phyloP scores from a whole-genome alignment of 2,797 vertebrate species.

The Novumbra hubbsi region DNA sequence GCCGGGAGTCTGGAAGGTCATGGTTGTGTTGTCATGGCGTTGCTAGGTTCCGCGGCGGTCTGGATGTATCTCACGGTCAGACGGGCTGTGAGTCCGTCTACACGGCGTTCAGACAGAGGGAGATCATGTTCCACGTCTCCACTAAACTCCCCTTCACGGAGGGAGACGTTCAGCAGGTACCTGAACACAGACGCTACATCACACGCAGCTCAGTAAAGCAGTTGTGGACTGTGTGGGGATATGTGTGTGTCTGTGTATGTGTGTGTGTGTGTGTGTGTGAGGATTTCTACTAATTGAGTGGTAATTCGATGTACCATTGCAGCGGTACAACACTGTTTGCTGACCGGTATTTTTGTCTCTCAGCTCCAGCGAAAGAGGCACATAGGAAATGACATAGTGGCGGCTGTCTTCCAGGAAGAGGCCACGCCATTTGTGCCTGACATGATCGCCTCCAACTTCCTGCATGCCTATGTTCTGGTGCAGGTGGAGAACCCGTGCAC shows the following conservation, averaged over 20 bases:
- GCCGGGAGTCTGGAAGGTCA: neutral
- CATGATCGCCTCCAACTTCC: conserved; percentile 98
- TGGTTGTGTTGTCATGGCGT: neutral
- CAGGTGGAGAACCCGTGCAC: conserved; percentile 84
- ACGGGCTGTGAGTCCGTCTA: conserved; percentile 91
- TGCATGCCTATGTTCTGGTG: conserved; percentile 93
- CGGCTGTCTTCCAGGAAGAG: conserved; percentile 93
- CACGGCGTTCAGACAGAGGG: conserved; percentile 90
- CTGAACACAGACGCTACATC: conserved; percentile 5
- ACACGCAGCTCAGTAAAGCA: neutral
- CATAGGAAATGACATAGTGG: conserved; percentile 97
- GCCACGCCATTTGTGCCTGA: conserved; percentile 95
- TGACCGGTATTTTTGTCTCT: neutral
- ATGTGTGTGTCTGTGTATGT: neutral
- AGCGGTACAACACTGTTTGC: neutral
- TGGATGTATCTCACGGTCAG: conserved; percentile 95
- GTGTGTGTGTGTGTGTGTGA: neutral
- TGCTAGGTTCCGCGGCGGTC: conserved; percentile 90
- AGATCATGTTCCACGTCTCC: conserved; percentile 98
- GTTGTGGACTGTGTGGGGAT: neutral
- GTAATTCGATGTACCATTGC: too few species aligned
- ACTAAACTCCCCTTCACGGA: conserved; percentile 97
- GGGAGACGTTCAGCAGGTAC: conserved; percentile 93
- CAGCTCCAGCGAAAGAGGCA: conserved; percentile 97
- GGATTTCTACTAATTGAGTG: neutral